These are phyloP conservation scores for Epinephelus coioides DNA, from an alignment of 2,797 vertebrate species.

Conservation along the genomic window DNA sequence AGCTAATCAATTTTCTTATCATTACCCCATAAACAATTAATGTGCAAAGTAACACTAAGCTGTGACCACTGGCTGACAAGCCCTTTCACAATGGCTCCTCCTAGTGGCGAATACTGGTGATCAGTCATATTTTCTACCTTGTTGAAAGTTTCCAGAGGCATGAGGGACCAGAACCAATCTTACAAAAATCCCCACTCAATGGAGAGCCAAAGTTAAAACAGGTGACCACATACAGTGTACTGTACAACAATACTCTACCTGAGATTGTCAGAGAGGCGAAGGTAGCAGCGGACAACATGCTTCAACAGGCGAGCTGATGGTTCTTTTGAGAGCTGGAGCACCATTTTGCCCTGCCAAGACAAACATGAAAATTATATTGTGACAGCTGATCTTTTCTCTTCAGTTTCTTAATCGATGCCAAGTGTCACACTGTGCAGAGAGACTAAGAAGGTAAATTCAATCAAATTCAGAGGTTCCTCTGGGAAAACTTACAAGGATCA, in stretches of 20 bases:
- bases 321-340: conserved; percentile 97
- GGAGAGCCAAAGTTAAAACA: background rate
- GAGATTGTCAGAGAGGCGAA: conserved; percentile 98
- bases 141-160: background rate
- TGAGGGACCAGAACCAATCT: background rate
- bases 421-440: background rate
- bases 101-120: conserved; percentile 44
- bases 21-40: background rate
- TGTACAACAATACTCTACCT: conserved; percentile 84
- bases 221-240: no score
- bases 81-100: conserved; percentile 24
- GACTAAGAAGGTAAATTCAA: background rate
- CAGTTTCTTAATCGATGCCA: background rate
- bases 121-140: background rate
- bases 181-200: background rate
- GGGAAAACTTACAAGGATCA: conserved; percentile 93
- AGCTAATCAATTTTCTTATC: background rate
- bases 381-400: background rate
- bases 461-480: background rate
- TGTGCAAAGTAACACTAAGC: background rate
- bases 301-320: conserved; percentile 96
- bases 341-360: conserved; percentile 94
- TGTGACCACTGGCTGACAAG: background rate
- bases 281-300: conserved; percentile 97
- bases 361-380: background rate